Evolutionary conservation across 2,113 vertebrate species (phyloP).

Genomic region (Phasianus colchicus): DNA sequence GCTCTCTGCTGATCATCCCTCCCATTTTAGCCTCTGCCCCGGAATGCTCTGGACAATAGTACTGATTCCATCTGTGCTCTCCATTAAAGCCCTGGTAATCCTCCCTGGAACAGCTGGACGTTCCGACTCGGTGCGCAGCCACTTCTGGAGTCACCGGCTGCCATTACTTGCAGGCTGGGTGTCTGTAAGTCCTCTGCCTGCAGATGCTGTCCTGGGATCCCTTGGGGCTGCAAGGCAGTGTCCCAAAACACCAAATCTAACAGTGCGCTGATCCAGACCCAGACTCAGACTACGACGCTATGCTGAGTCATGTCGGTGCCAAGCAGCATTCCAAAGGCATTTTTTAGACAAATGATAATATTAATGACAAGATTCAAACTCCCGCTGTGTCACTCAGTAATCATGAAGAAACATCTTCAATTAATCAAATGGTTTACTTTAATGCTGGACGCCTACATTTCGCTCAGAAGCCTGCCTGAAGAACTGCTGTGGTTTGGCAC

Average conservation of each 20-base stretch:
- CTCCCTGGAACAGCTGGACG: slow-evolving; percentile 78
- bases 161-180: slow-evolving; percentile 48
- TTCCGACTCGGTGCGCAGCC: slow-evolving; percentile 39
- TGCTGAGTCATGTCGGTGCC: slow-evolving; percentile 35
- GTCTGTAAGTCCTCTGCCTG: slow-evolving; percentile 35
- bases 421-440: slow-evolving; percentile 31
- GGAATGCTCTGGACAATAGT: slow-evolving; percentile 75
- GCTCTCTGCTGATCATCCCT: slow-evolving; percentile 71
- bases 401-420: slow-evolving; percentile 33
- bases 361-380: slow-evolving; percentile 40
- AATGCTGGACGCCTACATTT: neutral
- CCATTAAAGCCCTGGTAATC: slow-evolving; percentile 80
- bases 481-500: neutral
- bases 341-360: slow-evolving; percentile 30
- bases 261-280: neutral
- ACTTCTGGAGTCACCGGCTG: slow-evolving; percentile 54
- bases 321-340: slow-evolving; percentile 8
- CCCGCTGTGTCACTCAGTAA: slow-evolving; percentile 34
- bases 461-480: neutral
- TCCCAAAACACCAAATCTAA: slow-evolving; percentile 20
- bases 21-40: slow-evolving; percentile 77
- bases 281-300: neutral
- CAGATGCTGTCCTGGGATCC: slow-evolving; percentile 41
- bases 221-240: neutral
- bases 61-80: slow-evolving; percentile 80